phyloP scores from a whole-genome alignment of 1,140 invertebrate species.

The Caenorhabditis latens region DNA sequence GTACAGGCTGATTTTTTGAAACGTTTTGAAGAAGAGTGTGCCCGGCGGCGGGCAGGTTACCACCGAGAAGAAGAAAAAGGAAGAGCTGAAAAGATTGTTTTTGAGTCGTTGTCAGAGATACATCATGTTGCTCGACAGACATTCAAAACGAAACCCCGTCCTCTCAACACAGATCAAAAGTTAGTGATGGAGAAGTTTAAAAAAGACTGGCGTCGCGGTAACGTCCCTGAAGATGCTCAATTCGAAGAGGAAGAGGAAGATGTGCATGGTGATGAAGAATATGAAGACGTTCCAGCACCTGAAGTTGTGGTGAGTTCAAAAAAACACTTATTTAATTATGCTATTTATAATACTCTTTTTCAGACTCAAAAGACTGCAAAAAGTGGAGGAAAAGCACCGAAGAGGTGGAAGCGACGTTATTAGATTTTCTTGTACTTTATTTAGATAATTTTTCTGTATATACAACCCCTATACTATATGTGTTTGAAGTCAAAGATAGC shows the following conservation, averaged over 20 bases:
- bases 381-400: not conserved
- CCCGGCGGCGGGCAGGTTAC: too few relatives aligned
- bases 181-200: not conserved
- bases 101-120: not conserved
- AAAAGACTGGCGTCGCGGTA: not conserved
- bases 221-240: not conserved
- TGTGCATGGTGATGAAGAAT: not conserved
- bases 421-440: slow-evolving; percentile 13
- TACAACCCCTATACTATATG: not conserved
- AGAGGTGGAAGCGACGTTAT: slow-evolving; percentile 6
- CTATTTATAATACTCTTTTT: not conserved
- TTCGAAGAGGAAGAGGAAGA: slow-evolving; percentile 13
- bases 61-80: not conserved
- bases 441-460: slow-evolving; percentile 8
- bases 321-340: not conserved
- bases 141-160: not conserved
- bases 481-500: not conserved
- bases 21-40: not conserved
- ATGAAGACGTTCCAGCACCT: not conserved
- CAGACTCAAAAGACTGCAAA: not conserved
- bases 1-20: not conserved
- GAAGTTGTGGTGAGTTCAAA: not conserved
- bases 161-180: not conserved
- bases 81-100: not conserved
- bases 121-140: not conserved